A percentile compares a stretch with the other conserved stretches of the same genome.
These are phyloP conservation scores for Chiroxiphia lanceolata DNA, from an alignment of 2,797 vertebrate species.

Conservation along the genomic window DNA sequence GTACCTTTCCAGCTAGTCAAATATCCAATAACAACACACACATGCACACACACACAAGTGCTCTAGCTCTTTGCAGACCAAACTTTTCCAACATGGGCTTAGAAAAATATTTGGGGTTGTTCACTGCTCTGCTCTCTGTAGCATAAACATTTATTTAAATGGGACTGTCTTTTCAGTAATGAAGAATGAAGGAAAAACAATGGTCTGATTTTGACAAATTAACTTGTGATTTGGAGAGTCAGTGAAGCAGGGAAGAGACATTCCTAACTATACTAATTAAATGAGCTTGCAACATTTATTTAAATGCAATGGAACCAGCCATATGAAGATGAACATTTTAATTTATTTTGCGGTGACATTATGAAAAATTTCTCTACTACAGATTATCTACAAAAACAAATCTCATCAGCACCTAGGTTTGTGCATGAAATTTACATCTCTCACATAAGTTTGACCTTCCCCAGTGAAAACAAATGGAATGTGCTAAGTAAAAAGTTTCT, in stretches of 20 bases:
- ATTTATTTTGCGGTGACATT: slow-evolving; percentile 87
- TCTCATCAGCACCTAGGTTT: slow-evolving; percentile 83
- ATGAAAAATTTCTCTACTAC: slow-evolving; percentile 84
- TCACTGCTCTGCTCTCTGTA: slow-evolving; percentile 81
- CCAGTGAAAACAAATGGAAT: slow-evolving; percentile 73
- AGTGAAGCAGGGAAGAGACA: slow-evolving; percentile 85
- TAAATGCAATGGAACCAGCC: slow-evolving; percentile 88
- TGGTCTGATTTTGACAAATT: slow-evolving; percentile 90
- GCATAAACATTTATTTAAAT: slow-evolving; percentile 89
- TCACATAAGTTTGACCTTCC: slow-evolving; percentile 79
- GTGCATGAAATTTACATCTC: slow-evolving; percentile 81
- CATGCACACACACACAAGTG: not conserved
- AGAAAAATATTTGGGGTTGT: slow-evolving; percentile 83
- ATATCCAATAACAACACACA: slow-evolving; percentile 66
- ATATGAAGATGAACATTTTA: slow-evolving; percentile 90
- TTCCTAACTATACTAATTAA: slow-evolving; percentile 90
- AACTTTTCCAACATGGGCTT: slow-evolving; percentile 76
- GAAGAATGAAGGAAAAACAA: slow-evolving; percentile 90
- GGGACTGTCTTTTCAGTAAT: slow-evolving; percentile 84
- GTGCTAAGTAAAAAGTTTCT: slow-evolving; percentile 78
- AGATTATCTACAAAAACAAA: slow-evolving; percentile 86
- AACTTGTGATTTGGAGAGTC: slow-evolving; percentile 89
- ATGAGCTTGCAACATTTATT: slow-evolving; percentile 89
- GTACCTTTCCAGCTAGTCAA: slow-evolving; percentile 70
- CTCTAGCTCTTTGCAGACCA: slow-evolving; percentile 30